Base-by-base conservation (phyloP, 2,888 invertebrate species). In the Lacanobia oleracea region DNA sequence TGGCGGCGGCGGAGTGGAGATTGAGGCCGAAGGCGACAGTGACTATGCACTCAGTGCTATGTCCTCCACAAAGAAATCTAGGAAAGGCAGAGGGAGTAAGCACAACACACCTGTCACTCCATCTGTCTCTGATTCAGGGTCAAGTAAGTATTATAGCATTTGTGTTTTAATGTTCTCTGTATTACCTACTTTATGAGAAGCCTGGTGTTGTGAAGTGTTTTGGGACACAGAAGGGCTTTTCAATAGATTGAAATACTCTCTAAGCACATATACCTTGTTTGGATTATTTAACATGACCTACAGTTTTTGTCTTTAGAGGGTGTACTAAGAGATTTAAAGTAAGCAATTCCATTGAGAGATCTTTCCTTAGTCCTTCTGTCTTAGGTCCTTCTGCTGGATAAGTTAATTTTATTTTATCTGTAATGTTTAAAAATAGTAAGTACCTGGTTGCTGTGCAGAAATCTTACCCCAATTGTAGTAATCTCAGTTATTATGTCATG, bases 11-110 rank as follows among this genome's bases (percentile, higher is more conserved):
- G 73, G 37, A 27, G 87, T 93, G 18, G 95, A 95, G 74, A 89
- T 95, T 68, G 95, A 95, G 77, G 95, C 94, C 0, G 98, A 97
- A 66, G 98, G 97, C 18, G 98, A 98, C 88, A 98, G 98, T 78
- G 98, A 98, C 90, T 97, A 97, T 86, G 97, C 97, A 1, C 90
- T 96, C 64, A 96, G 96, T 77, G 95, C 96, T 2, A 93, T 96
- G 87, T 96, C 97, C 0, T 97, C 97, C 64, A 97, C 97, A 78
- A 98, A 97, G 92, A 97, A 97, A 86, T 97, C 97, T 21, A 96
- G 97, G 92, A 91, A 95, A 88, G 92, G 93, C 63, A 87, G 95
- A 91, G 89, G 96, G 85, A 91, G 97, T 95, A 94, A 97, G 93
- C 92, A 96, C 95, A 82, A 93, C 93, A 89, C 94, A 81, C 83